These are phyloP conservation scores for Poeciliopsis occidentalis DNA, from an alignment of 2,113 vertebrate species.

Conservation along the genomic window DNA sequence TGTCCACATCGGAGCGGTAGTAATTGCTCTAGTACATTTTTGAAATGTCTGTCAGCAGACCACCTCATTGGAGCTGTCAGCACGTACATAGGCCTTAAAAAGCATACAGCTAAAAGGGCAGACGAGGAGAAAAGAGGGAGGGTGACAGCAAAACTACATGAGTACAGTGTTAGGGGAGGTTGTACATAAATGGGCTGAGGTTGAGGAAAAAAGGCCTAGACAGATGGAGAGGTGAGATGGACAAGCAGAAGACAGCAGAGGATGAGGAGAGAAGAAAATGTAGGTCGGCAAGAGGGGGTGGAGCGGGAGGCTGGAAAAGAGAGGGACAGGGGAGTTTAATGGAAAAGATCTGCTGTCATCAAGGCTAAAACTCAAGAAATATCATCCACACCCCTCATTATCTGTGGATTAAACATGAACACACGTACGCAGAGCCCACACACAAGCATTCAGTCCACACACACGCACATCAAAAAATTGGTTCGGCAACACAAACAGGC, in stretches of 20 bases:
- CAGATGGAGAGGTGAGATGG: constrained; percentile 39
- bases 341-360: constrained; percentile 68
- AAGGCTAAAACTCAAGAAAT: constrained; percentile 56
- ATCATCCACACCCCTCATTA: constrained; percentile 64
- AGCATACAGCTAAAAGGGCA: constrained; percentile 28
- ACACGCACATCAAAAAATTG: constrained; percentile 12
- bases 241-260: constrained; percentile 17
- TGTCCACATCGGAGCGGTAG: constrained; percentile 34
- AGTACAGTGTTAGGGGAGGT: constrained; percentile 14
- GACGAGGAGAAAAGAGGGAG: constrained; percentile 1
- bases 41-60: constrained; percentile 67
- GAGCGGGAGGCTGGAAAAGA: not conserved
- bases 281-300: not conserved
- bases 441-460: constrained; percentile 4
- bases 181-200: constrained; percentile 12
- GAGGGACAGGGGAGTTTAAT: constrained; percentile 40
- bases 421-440: constrained; percentile 14
- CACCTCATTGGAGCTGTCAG: constrained; percentile 72
- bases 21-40: constrained; percentile 73
- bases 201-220: not conserved
- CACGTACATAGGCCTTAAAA: constrained; percentile 59
- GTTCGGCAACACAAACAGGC: constrained; percentile 19
- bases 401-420: constrained; percentile 61
- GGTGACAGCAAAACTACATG: constrained; percentile 33
- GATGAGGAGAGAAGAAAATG: constrained; percentile 5